Percentiles rank a stretch among this genome's conserved stretches.
Evolutionary conservation across 2,888 invertebrate species (phyloP).

Genomic region (Zelleria hepariella): DNA sequence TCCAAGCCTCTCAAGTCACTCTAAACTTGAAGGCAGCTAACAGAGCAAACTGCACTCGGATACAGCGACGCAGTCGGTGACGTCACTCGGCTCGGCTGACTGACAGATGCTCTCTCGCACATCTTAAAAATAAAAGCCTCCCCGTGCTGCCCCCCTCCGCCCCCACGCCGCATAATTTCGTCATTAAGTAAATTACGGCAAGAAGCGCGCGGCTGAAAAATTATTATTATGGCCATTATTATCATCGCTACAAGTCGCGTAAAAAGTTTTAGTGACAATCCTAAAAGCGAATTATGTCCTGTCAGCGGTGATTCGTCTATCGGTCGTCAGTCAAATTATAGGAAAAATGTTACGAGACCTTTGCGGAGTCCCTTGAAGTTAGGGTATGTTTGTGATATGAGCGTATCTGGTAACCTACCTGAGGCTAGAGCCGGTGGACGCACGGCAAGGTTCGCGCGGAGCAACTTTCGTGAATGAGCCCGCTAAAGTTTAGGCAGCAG

Average conservation of each 20-base stretch:
- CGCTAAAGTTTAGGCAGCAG: background rate
- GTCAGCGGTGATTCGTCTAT: background rate
- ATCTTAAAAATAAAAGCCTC: background rate
- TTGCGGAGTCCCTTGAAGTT: too few relatives aligned
- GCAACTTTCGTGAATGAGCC: background rate
- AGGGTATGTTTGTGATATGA: too few relatives aligned
- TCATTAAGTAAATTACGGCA: background rate
- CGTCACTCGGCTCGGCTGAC: background rate
- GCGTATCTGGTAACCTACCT: background rate
- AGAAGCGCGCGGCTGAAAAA: constrained; percentile 1
- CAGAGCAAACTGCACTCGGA: background rate
- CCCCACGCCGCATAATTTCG: background rate
- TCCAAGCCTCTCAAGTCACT: too few relatives aligned
- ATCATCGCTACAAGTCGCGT: background rate
- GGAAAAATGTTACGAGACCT: too few relatives aligned
- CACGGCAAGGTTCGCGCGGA: background rate
- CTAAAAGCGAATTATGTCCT: background rate
- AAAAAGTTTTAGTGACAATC: background rate
- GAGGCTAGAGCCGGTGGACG: too few relatives aligned
- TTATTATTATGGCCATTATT: background rate
- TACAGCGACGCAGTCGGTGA: background rate
- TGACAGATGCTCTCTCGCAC: background rate
- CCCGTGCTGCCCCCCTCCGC: background rate
- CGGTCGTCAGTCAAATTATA: too few relatives aligned
- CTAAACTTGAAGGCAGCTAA: too few relatives aligned